Percentiles rank a stretch among this genome's conserved stretches.
These are phyloP conservation scores for Dallia pectoralis DNA, from an alignment of 2,797 vertebrate genomes.

Conservation along the genomic window DNA sequence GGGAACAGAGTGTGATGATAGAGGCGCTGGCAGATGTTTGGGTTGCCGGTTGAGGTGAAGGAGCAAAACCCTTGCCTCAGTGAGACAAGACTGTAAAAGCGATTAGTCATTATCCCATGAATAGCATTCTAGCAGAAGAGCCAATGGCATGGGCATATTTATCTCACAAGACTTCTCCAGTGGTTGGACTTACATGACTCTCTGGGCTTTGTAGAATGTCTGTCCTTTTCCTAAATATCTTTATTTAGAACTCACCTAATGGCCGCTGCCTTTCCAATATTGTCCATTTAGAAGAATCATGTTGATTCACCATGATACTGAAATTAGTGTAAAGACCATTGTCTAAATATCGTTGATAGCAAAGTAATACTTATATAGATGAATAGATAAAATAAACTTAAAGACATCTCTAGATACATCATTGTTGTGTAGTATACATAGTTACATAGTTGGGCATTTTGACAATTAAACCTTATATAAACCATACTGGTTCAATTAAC, in stretches of 20 bases:
- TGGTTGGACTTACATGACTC: slow-evolving; percentile 7
- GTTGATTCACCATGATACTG: slow-evolving; percentile 14
- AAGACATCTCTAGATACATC: slow-evolving; percentile 53
- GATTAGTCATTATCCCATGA: slow-evolving; percentile 44
- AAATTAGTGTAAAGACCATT: slow-evolving; percentile 53
- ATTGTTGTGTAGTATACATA: slow-evolving; percentile 29
- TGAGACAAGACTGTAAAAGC: slow-evolving; percentile 32
- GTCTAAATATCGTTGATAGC: slow-evolving; percentile 59
- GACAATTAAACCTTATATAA: too few relatives aligned
- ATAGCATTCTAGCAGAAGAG: slow-evolving; percentile 22
- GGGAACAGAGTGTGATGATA: neutral
- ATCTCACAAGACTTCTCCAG: slow-evolving; percentile 27
- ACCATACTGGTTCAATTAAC: too few relatives aligned
- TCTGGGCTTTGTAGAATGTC: neutral
- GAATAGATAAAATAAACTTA: slow-evolving; percentile 36
- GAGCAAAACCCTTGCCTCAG: neutral
- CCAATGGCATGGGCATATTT: slow-evolving; percentile 37
- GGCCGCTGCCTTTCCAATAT: neutral
- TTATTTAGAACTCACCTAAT: neutral
- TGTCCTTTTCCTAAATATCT: slow-evolving; percentile 5
- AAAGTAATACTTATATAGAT: slow-evolving; percentile 37
- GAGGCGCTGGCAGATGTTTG: neutral
- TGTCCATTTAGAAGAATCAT: neutral
- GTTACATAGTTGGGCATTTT: slow-evolving; percentile 15
- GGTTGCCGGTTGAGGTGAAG: neutral